Evolutionary conservation across 2,797 vertebrate species (phyloP).

Genomic region (Scolopax bukidnonensis): DNA sequence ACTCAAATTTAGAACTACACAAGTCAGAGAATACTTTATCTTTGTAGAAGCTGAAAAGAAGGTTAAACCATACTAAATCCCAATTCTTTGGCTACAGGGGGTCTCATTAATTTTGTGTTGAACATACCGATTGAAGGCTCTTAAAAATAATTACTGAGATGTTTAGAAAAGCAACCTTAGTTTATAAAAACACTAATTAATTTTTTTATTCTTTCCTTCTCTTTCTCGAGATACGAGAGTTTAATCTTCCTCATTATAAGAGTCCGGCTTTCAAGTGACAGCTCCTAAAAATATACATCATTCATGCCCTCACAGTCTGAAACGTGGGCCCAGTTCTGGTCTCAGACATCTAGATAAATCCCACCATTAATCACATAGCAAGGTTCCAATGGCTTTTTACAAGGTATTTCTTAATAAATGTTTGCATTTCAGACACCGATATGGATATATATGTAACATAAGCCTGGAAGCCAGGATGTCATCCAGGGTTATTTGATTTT

Average conservation of each 20-base stretch:
- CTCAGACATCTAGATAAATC: background rate
- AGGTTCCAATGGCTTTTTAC: background rate
- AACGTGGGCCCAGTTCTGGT: background rate
- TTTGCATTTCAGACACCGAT: background rate
- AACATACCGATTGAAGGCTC: background rate
- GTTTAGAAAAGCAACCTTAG: background rate
- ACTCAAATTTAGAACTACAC: background rate
- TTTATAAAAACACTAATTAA: background rate
- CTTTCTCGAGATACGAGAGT: background rate
- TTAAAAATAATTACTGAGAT: background rate
- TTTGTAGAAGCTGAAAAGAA: background rate
- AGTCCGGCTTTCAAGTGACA: background rate
- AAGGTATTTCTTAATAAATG: background rate
- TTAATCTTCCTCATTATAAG: background rate
- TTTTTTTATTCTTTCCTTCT: background rate
- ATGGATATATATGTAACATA: background rate
- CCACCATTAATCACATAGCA: background rate
- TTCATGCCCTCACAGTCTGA: background rate
- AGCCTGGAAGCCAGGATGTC: background rate
- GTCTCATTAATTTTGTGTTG: background rate
- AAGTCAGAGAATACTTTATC: background rate
- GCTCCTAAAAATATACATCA: background rate
- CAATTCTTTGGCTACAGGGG: background rate
- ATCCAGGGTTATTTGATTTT: conserved; percentile 26
- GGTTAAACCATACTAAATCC: background rate